Conservation (phyloP, 2,113 vertebrate species). For the Rostratula benghalensis region DNA sequence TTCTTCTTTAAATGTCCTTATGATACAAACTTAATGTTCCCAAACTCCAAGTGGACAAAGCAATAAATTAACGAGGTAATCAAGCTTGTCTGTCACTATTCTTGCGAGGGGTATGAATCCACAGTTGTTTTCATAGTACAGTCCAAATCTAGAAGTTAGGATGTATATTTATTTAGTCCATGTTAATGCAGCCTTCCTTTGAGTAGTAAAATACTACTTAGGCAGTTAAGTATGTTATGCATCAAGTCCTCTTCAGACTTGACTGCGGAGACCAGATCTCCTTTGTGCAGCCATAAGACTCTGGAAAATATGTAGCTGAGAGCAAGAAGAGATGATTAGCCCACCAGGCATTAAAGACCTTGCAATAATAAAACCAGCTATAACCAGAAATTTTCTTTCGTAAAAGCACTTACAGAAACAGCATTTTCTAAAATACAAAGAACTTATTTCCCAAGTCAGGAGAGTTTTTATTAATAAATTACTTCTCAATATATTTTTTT, state of each 20-base stretch:
- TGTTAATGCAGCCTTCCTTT: not conserved
- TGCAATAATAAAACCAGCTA: not conserved
- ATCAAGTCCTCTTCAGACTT: not conserved
- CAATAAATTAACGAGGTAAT: not conserved
- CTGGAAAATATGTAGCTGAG: not conserved
- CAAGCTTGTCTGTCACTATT: not conserved
- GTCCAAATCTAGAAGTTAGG: not conserved
- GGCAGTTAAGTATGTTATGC: not conserved
- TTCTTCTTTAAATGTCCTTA: not conserved
- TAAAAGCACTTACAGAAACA: not conserved
- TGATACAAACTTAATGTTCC: not conserved
- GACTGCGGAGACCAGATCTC: not conserved
- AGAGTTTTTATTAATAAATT: slow-evolving; percentile 26
- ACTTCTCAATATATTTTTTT: not conserved
- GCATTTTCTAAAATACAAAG: slow-evolving; percentile 6
- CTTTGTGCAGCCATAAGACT: not conserved
- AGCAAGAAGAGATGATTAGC: not conserved
- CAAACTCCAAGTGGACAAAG: not conserved
- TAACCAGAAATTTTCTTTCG: not conserved
- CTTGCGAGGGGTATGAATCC: not conserved
- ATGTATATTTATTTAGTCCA: not conserved
- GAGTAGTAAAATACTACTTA: not conserved
- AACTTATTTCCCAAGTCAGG: not conserved
- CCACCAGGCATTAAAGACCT: not conserved
- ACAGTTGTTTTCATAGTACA: not conserved